Evolutionary conservation across 2,113 vertebrate species (phyloP).

Genomic region (Damaliscus lunatus): DNA sequence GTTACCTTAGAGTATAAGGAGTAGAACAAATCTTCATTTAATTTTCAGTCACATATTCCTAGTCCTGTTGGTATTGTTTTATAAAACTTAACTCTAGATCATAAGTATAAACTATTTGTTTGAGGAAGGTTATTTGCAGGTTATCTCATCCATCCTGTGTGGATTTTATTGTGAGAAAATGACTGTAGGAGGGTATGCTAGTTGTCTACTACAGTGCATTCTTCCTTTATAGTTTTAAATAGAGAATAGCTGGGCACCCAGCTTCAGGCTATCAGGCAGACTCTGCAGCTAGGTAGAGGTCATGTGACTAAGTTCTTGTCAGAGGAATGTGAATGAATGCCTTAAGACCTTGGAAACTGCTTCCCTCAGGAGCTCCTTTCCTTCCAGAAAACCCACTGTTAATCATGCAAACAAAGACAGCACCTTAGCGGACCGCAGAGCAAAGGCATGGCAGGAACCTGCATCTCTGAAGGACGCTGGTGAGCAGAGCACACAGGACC

Average conservation of each 20-base stretch:
- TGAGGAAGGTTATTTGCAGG: neutral
- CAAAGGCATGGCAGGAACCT: neutral
- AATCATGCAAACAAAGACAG: neutral
- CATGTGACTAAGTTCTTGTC: neutral
- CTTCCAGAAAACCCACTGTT: neutral
- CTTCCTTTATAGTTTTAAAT: neutral
- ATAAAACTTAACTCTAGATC: neutral
- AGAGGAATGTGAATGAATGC: neutral
- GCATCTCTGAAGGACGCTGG: neutral
- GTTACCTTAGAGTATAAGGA: neutral
- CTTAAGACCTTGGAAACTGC: neutral
- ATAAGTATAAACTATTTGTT: neutral
- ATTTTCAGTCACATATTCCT: neutral
- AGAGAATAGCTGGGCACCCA: neutral
- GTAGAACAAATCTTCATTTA: neutral
- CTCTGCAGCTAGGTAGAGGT: neutral
- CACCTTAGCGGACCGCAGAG: neutral
- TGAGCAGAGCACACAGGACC: neutral
- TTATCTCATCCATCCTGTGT: neutral
- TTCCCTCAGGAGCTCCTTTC: neutral
- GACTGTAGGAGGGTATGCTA: neutral
- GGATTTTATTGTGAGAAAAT: neutral
- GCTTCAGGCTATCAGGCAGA: neutral
- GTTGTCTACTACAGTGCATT: neutral
- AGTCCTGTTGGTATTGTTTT: neutral